Base-by-base conservation (phyloP, 2,797 vertebrate genomes). In the Urocyon cinereoargenteus region DNA sequence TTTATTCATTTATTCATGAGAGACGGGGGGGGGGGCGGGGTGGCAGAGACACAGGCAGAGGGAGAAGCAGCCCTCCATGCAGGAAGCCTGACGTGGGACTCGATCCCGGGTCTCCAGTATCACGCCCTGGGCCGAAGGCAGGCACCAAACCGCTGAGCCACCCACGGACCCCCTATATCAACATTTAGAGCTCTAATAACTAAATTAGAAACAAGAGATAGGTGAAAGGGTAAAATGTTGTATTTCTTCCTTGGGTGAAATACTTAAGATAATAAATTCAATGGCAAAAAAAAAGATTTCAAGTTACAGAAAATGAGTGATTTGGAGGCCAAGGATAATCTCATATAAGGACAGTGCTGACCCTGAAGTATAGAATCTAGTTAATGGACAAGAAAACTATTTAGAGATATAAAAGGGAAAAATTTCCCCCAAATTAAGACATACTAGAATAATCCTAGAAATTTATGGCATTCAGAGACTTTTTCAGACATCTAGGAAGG, bases 131-230 rank as follows among this genome's bases (percentile, higher is more conserved):
- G 6, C 40, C 40, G 40, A 45, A 45, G 40, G 40, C 40, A 45
- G 40, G 40, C 40, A 45, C 40, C 40, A 45, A 7, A 45, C 40
- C 7, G 40, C 40, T 45, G 40, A 45, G 40, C 40, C 6, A 45
- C 40, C 40, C 40, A 45, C 6, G 40, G 40, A 45, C 8, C 40
- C 40, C 18, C 18, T 18, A 73, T 34, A 95, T 87, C 66, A 96
- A 70, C 92, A 96, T 94, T 95, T 95, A 96, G 34, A 85, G 53
- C 73, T 79, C 45, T 91, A 94, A 89, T 89, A 97, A 95, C 96
- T 97, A 97, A 94, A 94, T 98, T 96, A 97, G 73, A 94, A 96
- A 91, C 24, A 90, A 19, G 26, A 91, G 26, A 55, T 8, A 93
- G 51, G 26, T 88, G 90, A 93, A 28, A 81, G n/a, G 64, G 26